Evolutionary conservation across 2,113 vertebrate species (phyloP), one percentile per base, ranked within the genome.

Genomic region (Shinisaurus crocodilurus): DNA sequence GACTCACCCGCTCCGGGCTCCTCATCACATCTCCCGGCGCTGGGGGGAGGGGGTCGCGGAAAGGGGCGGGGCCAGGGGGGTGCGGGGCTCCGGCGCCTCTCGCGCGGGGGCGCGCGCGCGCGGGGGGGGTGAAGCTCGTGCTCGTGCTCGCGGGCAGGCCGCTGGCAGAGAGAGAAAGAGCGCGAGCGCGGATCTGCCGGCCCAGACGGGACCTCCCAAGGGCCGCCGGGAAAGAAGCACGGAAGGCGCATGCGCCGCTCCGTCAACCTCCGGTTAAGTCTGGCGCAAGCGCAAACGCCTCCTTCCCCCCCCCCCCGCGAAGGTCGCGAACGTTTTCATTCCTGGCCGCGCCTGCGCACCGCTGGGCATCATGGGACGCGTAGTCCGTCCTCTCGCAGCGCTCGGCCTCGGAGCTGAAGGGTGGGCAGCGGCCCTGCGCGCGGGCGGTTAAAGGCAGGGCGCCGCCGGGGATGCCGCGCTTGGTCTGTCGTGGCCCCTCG

Each of bases 11-110:
- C 84, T 63, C 76, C 29, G 23, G 85, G 45, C 48, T 72, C 89
- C 84, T 86, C 90, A 87, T 87, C 85, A 90, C 69, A 90, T 82
- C 85, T 65, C 89, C 89, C 65, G 43, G 65, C 85, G 48, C 48
- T 65, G 50, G 50, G 10, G 10, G 60, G 32, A 37, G n/a, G 75
- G 80, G 80, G 40, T 23, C 80, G 80, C 50, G 18, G 86, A 60
- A 54, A 43, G 88, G 80, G 88, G 67, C 79, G 88, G 67, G 50
- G 79, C 88, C 48, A 23, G 27, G 32, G 40, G 37, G 10, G 32
- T 10, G n/a, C n/a, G n/a, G n/a, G n/a, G n/a, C 34, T 8, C 9
- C 54, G n/a, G 34, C 54, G 20, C 60, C 13, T 40, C 82, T 40
- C 80, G 63, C 60, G 15, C 2, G 1, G n/a, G 18, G 50, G 85